Base-by-base conservation (phyloP, 2,113 vertebrate species). In the Trichomycterus rosablanca region DNA sequence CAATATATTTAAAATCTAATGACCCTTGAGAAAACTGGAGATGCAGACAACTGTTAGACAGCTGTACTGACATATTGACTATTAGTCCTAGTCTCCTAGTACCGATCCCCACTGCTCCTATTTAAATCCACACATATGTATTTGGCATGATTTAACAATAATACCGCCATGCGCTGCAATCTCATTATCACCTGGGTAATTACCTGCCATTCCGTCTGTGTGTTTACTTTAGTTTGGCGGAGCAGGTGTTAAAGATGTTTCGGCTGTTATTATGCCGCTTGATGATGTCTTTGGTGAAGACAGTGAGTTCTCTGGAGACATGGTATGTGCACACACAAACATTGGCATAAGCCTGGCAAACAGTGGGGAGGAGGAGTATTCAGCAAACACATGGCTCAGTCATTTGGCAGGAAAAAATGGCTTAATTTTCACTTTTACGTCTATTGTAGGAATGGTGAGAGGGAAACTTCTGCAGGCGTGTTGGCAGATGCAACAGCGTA, bases 221-320 rank as follows among this genome's bases (percentile, higher is more conserved):
- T 72, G 57, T 72, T 54, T 71, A 58, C 58, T 61, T 74, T 43
- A 72, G 60, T 63, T 53, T 34, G 49, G 42, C 35, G 22, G 65
- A 61, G 61, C 66, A 69, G 71, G 71, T 73, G 71, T 73, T 73
- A 65, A 59, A 68, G 57, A 64, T 69, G 67, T 73, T 73, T 57
- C 48, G 69, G 51, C 63, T 66, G 50, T 66, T 62, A 62, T 66
- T 67, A 55, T 44, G n/a, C 22, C 16, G 30, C 20, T 39, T 56
- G 69, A 52, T 66, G 57, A 67, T 58, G 57, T 57, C 64, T 67
- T 66, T 66, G 58, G 63, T 62, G 57, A 30, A 62, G 63, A 64
- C 63, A 28, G 58, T 2, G 30, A 62, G 58, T 55, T 46, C 69
- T 71, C 69, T 34, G 18, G 69, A 67, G 67, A 67, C 62, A 62